A percentile compares a stretch with the other conserved stretches of the same genome.
Conservation (phyloP, 2,888 invertebrate genomes). For the Drosophila paramelanica region DNA sequence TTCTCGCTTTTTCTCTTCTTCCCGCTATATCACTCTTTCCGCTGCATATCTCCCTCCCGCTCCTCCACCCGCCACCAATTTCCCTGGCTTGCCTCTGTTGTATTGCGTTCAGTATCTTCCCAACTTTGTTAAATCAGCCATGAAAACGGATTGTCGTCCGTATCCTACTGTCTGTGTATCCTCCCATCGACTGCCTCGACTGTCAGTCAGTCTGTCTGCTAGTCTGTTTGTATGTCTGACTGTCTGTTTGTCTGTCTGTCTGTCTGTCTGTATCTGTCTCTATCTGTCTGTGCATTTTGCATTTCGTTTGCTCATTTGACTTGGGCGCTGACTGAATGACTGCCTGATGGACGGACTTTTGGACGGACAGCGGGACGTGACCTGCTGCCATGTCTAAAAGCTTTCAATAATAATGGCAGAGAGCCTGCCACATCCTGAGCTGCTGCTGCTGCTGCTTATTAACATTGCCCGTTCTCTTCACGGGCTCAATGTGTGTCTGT, state of each 20-base stretch:
- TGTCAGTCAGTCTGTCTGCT: not conserved
- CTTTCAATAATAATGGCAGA: constrained; percentile 74
- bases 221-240: no score
- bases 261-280: constrained; percentile 13
- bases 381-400: constrained; percentile 76
- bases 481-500: not conserved
- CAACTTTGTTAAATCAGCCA: constrained; percentile 79
- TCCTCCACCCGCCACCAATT: not conserved
- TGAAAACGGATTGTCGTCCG: constrained; percentile 76
- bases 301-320: constrained; percentile 75
- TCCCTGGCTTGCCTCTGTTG: constrained; percentile 15
- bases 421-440: constrained; percentile 19
- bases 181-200: no score
- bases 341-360: constrained; percentile 38
- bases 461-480: constrained; percentile 33
- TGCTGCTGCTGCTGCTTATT: constrained; percentile 46
- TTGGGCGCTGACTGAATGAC: constrained; percentile 63
- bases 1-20: not conserved
- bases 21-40: not conserved
- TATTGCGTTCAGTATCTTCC: constrained; percentile 50
- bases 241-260: not conserved
- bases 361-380: constrained; percentile 53
- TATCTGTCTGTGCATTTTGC: constrained; percentile 64
- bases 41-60: not conserved
- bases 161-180: constrained; percentile 25